Evolutionary conservation across 2,113 vertebrate genomes (phyloP).

Genomic region (Megaleporinus macrocephalus): DNA sequence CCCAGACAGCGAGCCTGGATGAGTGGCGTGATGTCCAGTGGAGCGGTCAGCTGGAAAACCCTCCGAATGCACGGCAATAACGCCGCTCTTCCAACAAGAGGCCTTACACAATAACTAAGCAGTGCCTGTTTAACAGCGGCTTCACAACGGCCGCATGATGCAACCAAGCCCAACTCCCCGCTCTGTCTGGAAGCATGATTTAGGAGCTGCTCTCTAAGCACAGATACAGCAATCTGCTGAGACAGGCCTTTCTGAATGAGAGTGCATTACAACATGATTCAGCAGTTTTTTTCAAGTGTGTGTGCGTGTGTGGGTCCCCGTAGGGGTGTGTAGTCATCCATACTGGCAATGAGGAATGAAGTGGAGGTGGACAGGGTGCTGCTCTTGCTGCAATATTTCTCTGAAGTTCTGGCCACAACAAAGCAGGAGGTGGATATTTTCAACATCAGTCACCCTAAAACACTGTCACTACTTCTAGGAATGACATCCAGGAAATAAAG

Average conservation of each 20-base stretch:
- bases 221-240: constrained; percentile 30
- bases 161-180: background rate
- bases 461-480: background rate
- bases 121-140: background rate
- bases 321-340: constrained; percentile 16
- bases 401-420: background rate
- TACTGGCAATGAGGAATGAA: constrained; percentile 16
- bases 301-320: constrained; percentile 4
- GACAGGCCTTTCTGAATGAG: constrained; percentile 33
- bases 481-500: background rate
- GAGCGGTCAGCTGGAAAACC: constrained; percentile 70
- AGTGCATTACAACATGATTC: constrained; percentile 42
- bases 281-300: constrained; percentile 29
- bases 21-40: constrained; percentile 47
- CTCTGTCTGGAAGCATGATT: constrained; percentile 8
- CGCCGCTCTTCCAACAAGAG: background rate
- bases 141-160: constrained; percentile 1
- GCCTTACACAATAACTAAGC: background rate
- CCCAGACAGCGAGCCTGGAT: constrained; percentile 46
- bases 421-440: background rate
- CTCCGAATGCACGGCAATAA: constrained; percentile 47
- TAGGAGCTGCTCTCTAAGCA: constrained; percentile 41
- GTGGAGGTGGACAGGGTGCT: background rate
- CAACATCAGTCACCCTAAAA: background rate
- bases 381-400: constrained; percentile 31